Percentiles rank a stretch among this genome's conserved stretches.
These are phyloP conservation scores for Catharus minimus DNA, from an alignment of 2,113 vertebrate genomes.

Conservation along the genomic window DNA sequence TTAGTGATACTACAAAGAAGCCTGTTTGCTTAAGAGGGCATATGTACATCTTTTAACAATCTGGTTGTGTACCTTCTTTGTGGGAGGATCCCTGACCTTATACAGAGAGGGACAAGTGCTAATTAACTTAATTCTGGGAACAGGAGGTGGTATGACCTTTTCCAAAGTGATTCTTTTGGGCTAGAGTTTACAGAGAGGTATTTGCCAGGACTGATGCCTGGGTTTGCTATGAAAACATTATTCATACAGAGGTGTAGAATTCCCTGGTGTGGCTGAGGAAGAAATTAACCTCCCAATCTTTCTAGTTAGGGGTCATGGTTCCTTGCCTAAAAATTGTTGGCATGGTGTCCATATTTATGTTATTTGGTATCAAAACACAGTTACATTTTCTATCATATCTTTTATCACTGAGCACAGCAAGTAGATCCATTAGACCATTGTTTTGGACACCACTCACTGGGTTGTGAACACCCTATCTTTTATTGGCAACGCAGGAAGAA, in stretches of 20 bases:
- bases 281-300: background rate
- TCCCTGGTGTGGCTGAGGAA: background rate
- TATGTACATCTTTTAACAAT: slow-evolving; percentile 42
- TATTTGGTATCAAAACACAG: background rate
- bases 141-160: slow-evolving; percentile 51
- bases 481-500: background rate
- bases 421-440: background rate
- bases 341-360: background rate
- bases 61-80: slow-evolving; percentile 29
- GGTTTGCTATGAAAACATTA: slow-evolving; percentile 17
- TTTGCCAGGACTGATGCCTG: background rate
- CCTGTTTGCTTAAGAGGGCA: slow-evolving; percentile 27
- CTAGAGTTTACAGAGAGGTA: slow-evolving; percentile 17
- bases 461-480: background rate
- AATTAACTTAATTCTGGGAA: slow-evolving; percentile 54
- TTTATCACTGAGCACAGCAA: background rate
- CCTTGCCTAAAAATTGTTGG: background rate
- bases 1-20: background rate
- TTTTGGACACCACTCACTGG: background rate
- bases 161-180: slow-evolving; percentile 34
- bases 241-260: background rate
- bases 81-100: slow-evolving; percentile 28
- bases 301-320: background rate
- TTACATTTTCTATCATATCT: background rate
- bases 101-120: slow-evolving; percentile 24